phyloP scores from a whole-genome alignment of 2,113 vertebrate genomes.

The Cranoglanis bouderius region DNA sequence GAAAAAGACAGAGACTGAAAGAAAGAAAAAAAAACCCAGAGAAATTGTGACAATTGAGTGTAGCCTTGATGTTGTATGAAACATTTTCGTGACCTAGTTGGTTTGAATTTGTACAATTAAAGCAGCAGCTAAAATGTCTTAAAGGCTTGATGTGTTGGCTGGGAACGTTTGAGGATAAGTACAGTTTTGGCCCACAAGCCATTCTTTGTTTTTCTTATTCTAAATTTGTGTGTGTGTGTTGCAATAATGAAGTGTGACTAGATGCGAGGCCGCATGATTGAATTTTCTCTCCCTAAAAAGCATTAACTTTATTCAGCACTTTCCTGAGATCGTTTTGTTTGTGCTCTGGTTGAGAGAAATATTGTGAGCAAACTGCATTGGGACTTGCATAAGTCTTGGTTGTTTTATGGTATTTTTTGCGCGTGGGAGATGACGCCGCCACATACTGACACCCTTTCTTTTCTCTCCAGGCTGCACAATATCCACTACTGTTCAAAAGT shows the following conservation, averaged over 20 bases:
- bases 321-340: conserved; percentile 26
- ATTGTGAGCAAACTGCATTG: conserved; percentile 35
- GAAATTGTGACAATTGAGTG: conserved; percentile 1
- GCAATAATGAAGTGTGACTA: conserved; percentile 22
- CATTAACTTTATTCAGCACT: conserved; percentile 30
- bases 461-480: conserved; percentile 3
- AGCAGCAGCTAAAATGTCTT: background rate
- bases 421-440: conserved; percentile 32
- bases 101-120: conserved; percentile 14
- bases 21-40: background rate
- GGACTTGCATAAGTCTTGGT: conserved; percentile 28
- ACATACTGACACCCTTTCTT: conserved; percentile 2
- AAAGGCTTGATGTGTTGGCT: conserved; percentile 30
- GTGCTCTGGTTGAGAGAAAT: conserved; percentile 12
- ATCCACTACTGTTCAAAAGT: conserved; percentile 5
- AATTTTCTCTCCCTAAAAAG: conserved; percentile 21
- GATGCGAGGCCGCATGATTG: conserved; percentile 25
- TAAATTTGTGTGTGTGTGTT: background rate
- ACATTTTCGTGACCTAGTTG: conserved; percentile 35
- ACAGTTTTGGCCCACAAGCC: background rate
- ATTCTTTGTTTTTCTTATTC: background rate
- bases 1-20: conserved; percentile 5
- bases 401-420: conserved; percentile 1
- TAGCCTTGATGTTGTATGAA: conserved; percentile 21
- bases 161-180: background rate